These are phyloP conservation scores for Schrankia costaestrigalis DNA, from an alignment of 2,888 invertebrate species.

Conservation along the genomic window DNA sequence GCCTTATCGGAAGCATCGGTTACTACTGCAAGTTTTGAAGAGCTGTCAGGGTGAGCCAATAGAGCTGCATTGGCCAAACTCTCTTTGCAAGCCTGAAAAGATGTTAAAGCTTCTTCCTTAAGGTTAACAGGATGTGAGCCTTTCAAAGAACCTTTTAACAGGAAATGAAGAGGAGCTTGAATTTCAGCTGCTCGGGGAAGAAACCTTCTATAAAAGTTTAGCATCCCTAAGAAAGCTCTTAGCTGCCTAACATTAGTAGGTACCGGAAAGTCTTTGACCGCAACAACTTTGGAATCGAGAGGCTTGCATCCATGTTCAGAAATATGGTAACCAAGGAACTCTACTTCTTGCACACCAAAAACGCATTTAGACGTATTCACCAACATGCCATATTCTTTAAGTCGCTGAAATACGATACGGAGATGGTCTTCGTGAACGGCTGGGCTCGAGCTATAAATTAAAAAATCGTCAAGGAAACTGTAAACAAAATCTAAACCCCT, in stretches of 20 bases:
- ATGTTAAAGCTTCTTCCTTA: not conserved
- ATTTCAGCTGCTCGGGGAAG: not conserved
- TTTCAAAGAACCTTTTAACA: not conserved
- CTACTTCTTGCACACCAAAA: not conserved
- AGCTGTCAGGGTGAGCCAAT: not conserved
- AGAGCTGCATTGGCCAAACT: not conserved
- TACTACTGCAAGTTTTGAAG: no score
- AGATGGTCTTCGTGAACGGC: not conserved
- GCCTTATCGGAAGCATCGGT: no score
- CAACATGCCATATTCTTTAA: not conserved
- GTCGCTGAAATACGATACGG: not conserved
- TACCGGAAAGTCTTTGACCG: not conserved
- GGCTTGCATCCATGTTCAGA: not conserved
- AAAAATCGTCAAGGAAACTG: not conserved
- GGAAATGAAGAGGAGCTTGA: not conserved
- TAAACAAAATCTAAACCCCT: not conserved
- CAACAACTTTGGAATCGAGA: not conserved
- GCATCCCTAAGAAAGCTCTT: slow-evolving; percentile 1
- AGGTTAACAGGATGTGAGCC: not conserved
- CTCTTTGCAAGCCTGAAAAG: not conserved
- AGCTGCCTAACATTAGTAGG: not conserved
- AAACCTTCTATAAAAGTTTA: not conserved
- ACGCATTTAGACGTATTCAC: not conserved
- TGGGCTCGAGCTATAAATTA: not conserved
- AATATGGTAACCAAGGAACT: not conserved